These are phyloP conservation scores for Junonia oenone DNA, from an alignment of 2,888 invertebrate genomes.

Conservation along the genomic window DNA sequence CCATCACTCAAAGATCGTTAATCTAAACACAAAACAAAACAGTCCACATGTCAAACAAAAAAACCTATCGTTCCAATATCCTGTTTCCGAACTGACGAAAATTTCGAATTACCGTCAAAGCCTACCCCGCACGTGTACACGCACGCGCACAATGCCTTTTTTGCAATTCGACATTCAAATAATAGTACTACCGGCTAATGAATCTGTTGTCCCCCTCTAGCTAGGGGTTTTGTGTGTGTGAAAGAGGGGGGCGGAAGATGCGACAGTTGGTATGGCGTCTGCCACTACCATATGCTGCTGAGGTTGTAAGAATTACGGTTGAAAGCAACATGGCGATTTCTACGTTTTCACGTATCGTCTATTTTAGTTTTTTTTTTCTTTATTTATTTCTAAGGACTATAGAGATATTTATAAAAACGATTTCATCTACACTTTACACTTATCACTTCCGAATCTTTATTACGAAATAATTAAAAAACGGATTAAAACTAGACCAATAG, in stretches of 20 bases:
- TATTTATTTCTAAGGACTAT: no score
- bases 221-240: slow-evolving; percentile 24
- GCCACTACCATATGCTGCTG: slow-evolving; percentile 74
- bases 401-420: neutral
- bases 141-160: slow-evolving; percentile 65
- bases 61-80: slow-evolving; percentile 69
- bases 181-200: slow-evolving; percentile 71
- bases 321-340: slow-evolving; percentile 57
- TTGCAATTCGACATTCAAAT: slow-evolving; percentile 71
- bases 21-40: slow-evolving; percentile 45
- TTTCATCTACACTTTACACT: no score
- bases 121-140: slow-evolving; percentile 29
- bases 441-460: no score
- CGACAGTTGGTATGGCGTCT: slow-evolving; percentile 77
- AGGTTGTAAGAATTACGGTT: slow-evolving; percentile 73
- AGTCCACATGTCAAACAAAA: slow-evolving; percentile 64
- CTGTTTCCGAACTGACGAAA: slow-evolving; percentile 59
- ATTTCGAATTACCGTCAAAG: slow-evolving; percentile 48
- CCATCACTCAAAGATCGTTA: slow-evolving; percentile 2
- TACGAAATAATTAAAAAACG: no score
- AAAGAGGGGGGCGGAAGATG: slow-evolving; percentile 45
- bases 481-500: no score
- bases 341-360: slow-evolving; percentile 20
- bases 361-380: no score
- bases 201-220: slow-evolving; percentile 53